Conservation (phyloP, 1,140 invertebrate species). For the Bombus ignitus region DNA sequence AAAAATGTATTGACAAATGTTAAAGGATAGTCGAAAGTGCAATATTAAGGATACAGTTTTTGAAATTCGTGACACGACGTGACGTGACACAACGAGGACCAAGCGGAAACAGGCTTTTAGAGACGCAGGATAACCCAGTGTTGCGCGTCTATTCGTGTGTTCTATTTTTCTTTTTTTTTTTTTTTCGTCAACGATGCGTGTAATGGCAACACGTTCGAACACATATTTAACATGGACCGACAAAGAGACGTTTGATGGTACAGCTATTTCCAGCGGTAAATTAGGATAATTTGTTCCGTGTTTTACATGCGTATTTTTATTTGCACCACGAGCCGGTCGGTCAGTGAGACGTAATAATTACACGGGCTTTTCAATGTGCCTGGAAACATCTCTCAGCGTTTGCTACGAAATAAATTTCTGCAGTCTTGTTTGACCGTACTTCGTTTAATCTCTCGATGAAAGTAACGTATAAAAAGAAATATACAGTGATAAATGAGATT, state of each 20-base stretch:
- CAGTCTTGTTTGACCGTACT: constrained; percentile 14
- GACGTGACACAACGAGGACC: constrained; percentile 19
- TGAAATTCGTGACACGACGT: constrained; percentile 30
- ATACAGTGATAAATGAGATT: background rate
- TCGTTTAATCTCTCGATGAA: constrained; percentile 21
- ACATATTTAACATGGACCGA: constrained; percentile 12
- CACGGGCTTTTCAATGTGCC: background rate
- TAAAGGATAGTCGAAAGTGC: background rate
- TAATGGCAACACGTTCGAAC: background rate
- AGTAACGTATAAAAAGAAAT: background rate
- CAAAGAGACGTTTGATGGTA: background rate
- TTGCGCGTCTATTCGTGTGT: background rate
- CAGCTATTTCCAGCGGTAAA: constrained; percentile 5
- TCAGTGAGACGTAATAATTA: constrained; percentile 12
- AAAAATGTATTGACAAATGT: background rate
- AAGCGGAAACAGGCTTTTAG: background rate
- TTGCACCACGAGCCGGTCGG: background rate
- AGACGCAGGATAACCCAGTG: background rate
- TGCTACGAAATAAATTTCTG: background rate
- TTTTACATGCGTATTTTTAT: background rate
- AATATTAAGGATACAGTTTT: background rate
- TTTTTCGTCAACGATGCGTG: constrained; percentile 2
- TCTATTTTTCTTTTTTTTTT: too few species aligned
- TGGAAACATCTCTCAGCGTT: background rate
- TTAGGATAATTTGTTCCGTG: constrained; percentile 16